phyloP scores from a whole-genome alignment of 2,888 invertebrate genomes.

The Aphidoletes aphidimyza region DNA sequence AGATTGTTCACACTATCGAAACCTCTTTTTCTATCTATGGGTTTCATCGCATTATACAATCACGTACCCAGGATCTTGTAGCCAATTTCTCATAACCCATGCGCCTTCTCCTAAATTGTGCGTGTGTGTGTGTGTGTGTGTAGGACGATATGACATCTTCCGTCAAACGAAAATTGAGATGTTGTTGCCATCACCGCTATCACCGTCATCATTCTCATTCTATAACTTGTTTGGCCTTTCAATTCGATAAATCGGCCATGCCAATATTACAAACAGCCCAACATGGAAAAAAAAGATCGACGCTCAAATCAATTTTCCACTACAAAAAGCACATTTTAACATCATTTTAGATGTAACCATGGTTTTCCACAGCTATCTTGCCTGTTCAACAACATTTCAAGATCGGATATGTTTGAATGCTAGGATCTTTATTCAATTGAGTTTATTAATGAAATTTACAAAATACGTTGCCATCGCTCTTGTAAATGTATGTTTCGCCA shows the following conservation, averaged over 20 bases:
- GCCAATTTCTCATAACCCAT: not conserved
- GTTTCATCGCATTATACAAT: not conserved
- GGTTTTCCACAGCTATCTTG: too few species aligned
- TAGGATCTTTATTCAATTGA: slow-evolving; percentile 21
- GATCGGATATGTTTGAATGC: slow-evolving; percentile 10
- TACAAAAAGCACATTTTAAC: not conserved
- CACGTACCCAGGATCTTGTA: not conserved
- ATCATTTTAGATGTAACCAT: not conserved
- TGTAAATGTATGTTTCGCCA: not conserved
- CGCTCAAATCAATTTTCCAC: slow-evolving; percentile 33
- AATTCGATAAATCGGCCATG: slow-evolving; percentile 15
- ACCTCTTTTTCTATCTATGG: not conserved
- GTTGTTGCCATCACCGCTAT: not conserved
- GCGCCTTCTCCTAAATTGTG: not conserved
- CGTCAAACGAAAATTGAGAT: not conserved
- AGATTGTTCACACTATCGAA: slow-evolving; percentile 10
- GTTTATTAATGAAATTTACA: slow-evolving; percentile 36
- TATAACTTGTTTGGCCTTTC: not conserved
- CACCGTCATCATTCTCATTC: not conserved
- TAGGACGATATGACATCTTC: slow-evolving; percentile 3
- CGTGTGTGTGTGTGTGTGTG: too few species aligned
- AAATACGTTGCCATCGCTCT: not conserved
- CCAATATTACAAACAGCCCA: not conserved
- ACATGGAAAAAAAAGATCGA: not conserved
- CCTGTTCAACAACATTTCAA: too few species aligned